Evolutionary conservation across 1,140 invertebrate genomes (phyloP), one percentile per base, ranked within the genome.

Genomic region (Habropoda laboriosa): DNA sequence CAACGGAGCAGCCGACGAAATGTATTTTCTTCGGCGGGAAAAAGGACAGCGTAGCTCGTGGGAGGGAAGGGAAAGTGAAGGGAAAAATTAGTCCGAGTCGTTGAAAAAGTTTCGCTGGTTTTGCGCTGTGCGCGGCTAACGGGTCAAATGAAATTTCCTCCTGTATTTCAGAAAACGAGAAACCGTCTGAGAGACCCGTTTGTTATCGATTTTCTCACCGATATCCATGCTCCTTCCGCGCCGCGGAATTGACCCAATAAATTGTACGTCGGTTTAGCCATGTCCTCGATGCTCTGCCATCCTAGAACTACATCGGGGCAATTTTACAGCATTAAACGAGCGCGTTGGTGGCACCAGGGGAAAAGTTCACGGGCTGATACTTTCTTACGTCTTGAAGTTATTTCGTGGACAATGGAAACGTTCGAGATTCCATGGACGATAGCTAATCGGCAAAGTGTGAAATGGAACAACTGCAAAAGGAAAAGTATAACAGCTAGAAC

Each of bases 91-190:
- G 51, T 18, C 8, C 16, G 8, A 10, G 10, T n/a, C 12, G 16
- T 38, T 32, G 40, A 42, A 21, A 42, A 47, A 6, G 49, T 63
- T 21, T 18, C 10, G 24, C n/a, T n/a, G n/a, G n/a, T n/a, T n/a
- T n/a, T n/a, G 16, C n/a, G 16, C 13, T 0, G n/a, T 3, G 10
- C 16, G 10, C n/a, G 66, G 24, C n/a, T 30, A 71, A 79, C 58
- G 16, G 27, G 30, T 16, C 12, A 79, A 79, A 79, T 79, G 40
- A 79, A 79, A 79, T 73, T 63, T 73, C 68, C 68, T 45, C 47
- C 58, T 45, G 27, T 57, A 30, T 57, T 55, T 79, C 47, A 47
- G 49, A 35, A n/a, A 51, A 42, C 67, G 47, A 27, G 16, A 55
- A 64, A 63, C 38, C 57, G 27, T 27, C 27, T 30, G 30, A 51